phyloP scores from a whole-genome alignment of 2,113 vertebrate species.

The Pelusios castaneus region DNA sequence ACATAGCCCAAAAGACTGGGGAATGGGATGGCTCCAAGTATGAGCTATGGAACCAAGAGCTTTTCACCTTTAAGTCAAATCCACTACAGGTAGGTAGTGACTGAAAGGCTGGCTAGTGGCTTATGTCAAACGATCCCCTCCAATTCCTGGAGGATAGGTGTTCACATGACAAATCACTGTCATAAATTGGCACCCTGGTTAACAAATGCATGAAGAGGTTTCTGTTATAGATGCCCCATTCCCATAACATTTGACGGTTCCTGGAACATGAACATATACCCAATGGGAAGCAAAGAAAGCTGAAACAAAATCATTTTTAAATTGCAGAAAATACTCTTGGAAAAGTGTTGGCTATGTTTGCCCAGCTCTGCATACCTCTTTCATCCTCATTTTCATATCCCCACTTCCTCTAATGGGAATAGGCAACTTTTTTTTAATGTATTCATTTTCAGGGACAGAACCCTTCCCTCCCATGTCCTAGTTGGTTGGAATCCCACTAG shows the following conservation, averaged over 20 bases:
- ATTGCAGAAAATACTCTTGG: not conserved
- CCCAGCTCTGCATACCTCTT: not conserved
- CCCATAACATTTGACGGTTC: not conserved
- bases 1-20: not conserved
- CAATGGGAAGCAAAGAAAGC: not conserved
- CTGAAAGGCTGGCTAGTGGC: not conserved
- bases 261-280: not conserved
- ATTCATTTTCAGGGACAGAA: not conserved
- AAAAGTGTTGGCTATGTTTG: not conserved
- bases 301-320: not conserved
- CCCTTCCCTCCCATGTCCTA: not conserved
- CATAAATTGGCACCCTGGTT: not conserved
- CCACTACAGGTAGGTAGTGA: not conserved
- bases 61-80: not conserved
- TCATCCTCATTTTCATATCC: not conserved
- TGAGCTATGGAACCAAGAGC: not conserved
- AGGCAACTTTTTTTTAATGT: not conserved
- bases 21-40: not conserved
- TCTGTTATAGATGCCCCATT: not conserved
- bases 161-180: not conserved
- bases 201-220: not conserved
- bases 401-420: not conserved
- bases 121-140: not conserved
- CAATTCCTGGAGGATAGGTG: not conserved
- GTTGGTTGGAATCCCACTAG: not conserved